Evolutionary conservation across 2,113 vertebrate genomes (phyloP).

Genomic region (Herpailurus yagouaroundi): DNA sequence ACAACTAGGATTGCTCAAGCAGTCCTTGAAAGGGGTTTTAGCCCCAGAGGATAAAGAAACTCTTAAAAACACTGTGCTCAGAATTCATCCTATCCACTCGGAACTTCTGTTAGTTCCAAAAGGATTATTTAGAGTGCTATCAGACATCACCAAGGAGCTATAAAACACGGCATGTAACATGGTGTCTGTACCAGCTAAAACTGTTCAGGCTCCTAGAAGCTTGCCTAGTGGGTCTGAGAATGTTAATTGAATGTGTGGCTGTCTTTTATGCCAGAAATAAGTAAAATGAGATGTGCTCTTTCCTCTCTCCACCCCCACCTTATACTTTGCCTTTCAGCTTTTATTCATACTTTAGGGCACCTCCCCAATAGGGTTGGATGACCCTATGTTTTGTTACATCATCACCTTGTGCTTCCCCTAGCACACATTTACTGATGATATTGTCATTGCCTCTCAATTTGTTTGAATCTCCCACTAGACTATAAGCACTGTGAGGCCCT

Average conservation of each 20-base stretch:
- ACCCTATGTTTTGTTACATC: not conserved
- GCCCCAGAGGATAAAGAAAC: slow-evolving; percentile 51
- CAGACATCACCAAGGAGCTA: slow-evolving; percentile 46
- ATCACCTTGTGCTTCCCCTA: not conserved
- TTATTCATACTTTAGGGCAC: not conserved
- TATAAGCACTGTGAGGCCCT: not conserved
- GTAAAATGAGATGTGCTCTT: not conserved
- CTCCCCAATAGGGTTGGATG: not conserved
- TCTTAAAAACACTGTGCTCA: slow-evolving; percentile 50
- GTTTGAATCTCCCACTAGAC: not conserved
- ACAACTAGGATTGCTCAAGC: not conserved
- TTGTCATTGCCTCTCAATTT: not conserved
- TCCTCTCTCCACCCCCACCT: not conserved
- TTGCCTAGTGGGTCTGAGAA: not conserved
- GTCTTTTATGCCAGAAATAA: not conserved
- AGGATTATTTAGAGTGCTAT: slow-evolving; percentile 59
- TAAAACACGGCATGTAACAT: not conserved
- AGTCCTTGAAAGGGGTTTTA: slow-evolving; percentile 45
- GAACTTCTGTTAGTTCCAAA: slow-evolving; percentile 61
- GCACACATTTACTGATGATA: not conserved
- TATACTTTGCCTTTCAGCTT: not conserved
- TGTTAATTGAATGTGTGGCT: not conserved
- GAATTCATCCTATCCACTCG: slow-evolving; percentile 51
- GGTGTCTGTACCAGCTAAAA: not conserved
- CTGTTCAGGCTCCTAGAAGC: not conserved